Evolutionary conservation across 2,113 vertebrate species (phyloP).

Genomic region (Misgurnus mizolepis): DNA sequence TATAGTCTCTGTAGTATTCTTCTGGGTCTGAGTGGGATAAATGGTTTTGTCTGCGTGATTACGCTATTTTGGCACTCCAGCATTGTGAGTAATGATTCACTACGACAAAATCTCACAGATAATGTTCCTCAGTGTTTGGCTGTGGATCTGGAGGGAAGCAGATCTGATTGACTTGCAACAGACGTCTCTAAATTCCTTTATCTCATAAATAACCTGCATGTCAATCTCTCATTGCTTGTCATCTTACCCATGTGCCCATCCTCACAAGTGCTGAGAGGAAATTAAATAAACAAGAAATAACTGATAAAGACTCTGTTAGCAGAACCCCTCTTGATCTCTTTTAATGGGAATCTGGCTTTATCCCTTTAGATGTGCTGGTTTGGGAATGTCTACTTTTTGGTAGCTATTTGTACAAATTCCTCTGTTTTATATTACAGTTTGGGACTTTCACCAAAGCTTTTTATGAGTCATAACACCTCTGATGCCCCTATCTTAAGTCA

Average conservation of each 20-base stretch:
- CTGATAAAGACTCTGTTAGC: background rate
- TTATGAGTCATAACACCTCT: background rate
- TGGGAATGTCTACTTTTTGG: background rate
- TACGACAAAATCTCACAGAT: background rate
- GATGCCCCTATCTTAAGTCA: background rate
- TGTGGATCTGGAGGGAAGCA: background rate
- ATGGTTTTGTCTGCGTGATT: background rate
- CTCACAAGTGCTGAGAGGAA: background rate
- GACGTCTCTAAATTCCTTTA: background rate
- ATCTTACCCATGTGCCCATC: background rate
- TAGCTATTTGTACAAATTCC: too few species aligned
- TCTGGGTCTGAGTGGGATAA: background rate
- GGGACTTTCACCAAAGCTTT: background rate
- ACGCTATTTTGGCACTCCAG: background rate
- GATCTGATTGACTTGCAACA: background rate
- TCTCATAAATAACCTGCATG: background rate
- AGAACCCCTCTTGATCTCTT: background rate
- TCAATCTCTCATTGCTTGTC: background rate
- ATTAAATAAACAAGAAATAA: background rate
- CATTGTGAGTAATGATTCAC: background rate
- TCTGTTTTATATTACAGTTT: background rate
- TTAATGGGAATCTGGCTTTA: background rate
- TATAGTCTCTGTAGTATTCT: background rate
- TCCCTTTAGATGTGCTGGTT: background rate
- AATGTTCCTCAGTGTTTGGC: background rate